Percentiles rank a stretch among this genome's conserved stretches.
Conservation (phyloP, 2,888 invertebrate genomes). For the Ornithoptera priamus region DNA sequence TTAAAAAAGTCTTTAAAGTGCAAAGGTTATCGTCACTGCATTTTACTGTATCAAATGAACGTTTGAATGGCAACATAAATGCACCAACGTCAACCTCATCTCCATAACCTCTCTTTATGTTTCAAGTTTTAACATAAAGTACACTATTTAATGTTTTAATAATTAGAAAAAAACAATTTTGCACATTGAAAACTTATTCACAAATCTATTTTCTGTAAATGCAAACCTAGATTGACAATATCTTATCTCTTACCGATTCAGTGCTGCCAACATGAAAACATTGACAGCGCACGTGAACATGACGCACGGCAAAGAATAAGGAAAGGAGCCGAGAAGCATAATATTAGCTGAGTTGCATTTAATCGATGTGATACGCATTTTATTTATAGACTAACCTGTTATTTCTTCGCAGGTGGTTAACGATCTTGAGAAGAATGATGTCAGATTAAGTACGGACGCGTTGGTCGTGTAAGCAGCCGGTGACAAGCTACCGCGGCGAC, state of each 20-base stretch:
- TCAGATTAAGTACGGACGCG: slow-evolving; percentile 32
- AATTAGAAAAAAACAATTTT: background rate
- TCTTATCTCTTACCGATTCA: slow-evolving; percentile 28
- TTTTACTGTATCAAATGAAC: background rate
- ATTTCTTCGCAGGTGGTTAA: slow-evolving; percentile 33
- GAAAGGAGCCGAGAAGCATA: slow-evolving; percentile 23
- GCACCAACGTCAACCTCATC: background rate
- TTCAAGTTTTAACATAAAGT: background rate
- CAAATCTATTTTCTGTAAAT: background rate
- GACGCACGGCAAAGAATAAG: slow-evolving; percentile 24
- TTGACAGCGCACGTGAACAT: slow-evolving; percentile 31
- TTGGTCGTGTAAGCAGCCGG: slow-evolving; percentile 9
- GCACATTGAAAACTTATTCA: background rate
- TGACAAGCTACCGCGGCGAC: slow-evolving; percentile 29
- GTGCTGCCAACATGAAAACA: slow-evolving; percentile 36
- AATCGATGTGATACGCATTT: slow-evolving; percentile 32
- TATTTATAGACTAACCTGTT: slow-evolving; percentile 41
- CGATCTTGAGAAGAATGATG: slow-evolving; percentile 36
- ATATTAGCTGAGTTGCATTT: slow-evolving; percentile 31
- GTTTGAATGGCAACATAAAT: too few species aligned
- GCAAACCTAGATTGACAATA: background rate
- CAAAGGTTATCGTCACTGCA: background rate
- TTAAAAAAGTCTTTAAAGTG: background rate
- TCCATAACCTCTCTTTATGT: background rate
- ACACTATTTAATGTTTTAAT: background rate